Base-by-base conservation (phyloP, 2,113 vertebrate genomes). In the Galbula dea region DNA sequence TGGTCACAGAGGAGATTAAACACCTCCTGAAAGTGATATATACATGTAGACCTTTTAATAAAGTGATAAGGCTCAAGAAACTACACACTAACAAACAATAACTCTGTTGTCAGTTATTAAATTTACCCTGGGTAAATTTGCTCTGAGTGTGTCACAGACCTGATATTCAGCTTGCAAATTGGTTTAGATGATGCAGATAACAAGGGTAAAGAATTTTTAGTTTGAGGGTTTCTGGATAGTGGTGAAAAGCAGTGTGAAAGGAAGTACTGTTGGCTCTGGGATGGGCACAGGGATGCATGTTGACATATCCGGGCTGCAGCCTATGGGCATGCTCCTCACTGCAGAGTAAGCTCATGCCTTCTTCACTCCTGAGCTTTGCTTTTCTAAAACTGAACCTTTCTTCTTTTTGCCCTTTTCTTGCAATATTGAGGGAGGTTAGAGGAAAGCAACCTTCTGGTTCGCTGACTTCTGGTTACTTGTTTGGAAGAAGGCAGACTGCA, bases 101-200 rank as follows among this genome's bases (percentile, higher is more conserved):
- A 45, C 63, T 67, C 49, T 12, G 6, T 83, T 65, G 49, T 82
- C 89, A 59, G 49, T 87, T 78, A 90, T 92, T 88, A 69, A 20
- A 34, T 95, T 91, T 87, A 52, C 89, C 49, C 81, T 78, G 81
- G 20, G 57, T 67, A 72, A 68, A 86, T 92, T n/a, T 86, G 55
- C 57, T 76, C 62, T 57, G 77, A 59, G 62, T 3, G 0, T 15
- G 14, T 61, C 66, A 89, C 43, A 73, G 49, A 27, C 58, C 66
- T 62, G 41, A 72, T 73, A 89, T 84, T 65, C 71, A 87, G 46
- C 54, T 87, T 61, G 32, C 57, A 68, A 34, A 29, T 61, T 27
- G 18, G 68, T 89, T 87, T 57, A 67, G 26, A 22, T 67, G 24
- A 30, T 4, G 1, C 16, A 45, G 66, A 75, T 76, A 72, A 58